phyloP scores from a whole-genome alignment of 2,888 invertebrate genomes.

The Drosophila cracens region DNA sequence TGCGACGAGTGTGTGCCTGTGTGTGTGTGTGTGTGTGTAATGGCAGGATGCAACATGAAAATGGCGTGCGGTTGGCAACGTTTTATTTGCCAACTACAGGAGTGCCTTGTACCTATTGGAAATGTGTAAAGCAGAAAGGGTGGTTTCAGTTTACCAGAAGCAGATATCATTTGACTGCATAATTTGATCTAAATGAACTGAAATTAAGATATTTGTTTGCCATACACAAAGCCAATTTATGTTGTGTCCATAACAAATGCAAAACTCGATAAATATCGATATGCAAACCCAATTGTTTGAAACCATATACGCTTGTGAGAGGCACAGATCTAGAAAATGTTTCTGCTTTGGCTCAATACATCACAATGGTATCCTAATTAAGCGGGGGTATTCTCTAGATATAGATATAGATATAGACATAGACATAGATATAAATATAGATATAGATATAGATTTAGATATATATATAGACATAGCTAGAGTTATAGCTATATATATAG shows the following conservation, averaged over 20 bases:
- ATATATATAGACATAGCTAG: neutral
- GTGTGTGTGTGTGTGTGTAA: constrained; percentile 51
- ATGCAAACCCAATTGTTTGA: neutral
- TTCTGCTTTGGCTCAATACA: neutral
- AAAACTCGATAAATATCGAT: neutral
- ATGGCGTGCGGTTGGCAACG: constrained; percentile 77
- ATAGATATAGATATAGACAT: neutral
- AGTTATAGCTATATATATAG: neutral
- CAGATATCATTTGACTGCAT: neutral
- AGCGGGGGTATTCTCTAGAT: neutral
- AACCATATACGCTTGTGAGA: neutral
- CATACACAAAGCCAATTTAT: neutral
- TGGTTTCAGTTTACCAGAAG: neutral
- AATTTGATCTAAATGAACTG: neutral
- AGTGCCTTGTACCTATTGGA: neutral
- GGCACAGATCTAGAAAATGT: neutral
- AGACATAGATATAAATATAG: too few species aligned
- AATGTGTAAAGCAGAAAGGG: neutral
- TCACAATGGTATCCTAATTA: neutral
- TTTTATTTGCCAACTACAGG: constrained; percentile 64
- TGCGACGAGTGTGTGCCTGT: constrained; percentile 17
- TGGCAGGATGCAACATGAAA: constrained; percentile 80
- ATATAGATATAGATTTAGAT: neutral
- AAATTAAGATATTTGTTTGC: neutral
- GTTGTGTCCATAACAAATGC: neutral